Evolutionary conservation across 2,888 invertebrate species (phyloP).

Genomic region (Antheraea assamensis): DNA sequence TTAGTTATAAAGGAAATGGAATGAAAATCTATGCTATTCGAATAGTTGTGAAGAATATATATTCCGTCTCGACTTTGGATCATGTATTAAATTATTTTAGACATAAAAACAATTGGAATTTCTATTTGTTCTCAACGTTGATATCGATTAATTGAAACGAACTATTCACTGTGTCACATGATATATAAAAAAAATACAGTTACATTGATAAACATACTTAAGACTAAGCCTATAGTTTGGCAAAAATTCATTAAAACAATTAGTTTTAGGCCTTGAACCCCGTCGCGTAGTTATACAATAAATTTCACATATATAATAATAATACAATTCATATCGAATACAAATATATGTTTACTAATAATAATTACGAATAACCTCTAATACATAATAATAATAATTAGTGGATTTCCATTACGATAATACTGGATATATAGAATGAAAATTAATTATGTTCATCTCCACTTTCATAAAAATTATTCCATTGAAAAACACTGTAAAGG

Average conservation of each 20-base stretch:
- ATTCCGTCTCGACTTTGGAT: background rate
- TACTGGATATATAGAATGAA: constrained; percentile 51
- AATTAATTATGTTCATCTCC: constrained; percentile 36
- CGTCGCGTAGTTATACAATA: constrained; percentile 33
- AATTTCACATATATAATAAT: constrained; percentile 31
- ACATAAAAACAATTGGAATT: background rate
- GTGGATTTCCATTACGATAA: constrained; percentile 45
- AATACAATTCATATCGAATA: constrained; percentile 51
- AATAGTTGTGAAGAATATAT: background rate
- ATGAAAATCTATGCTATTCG: background rate
- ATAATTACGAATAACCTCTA: constrained; percentile 43
- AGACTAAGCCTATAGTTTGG: constrained; percentile 35
- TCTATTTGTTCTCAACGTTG: background rate
- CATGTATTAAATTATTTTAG: background rate
- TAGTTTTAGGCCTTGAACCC: constrained; percentile 55
- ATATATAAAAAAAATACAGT: background rate
- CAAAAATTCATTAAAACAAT: constrained; percentile 25
- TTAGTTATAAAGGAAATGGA: background rate
- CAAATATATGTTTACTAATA: constrained; percentile 46
- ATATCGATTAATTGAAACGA: background rate
- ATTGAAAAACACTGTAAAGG: background rate
- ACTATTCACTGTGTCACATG: background rate
- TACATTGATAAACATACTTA: constrained; percentile 18
- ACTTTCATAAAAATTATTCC: background rate
- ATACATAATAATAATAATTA: constrained; percentile 33